phyloP scores from a whole-genome alignment of 2,888 invertebrate genomes.

The Acanthopleura granulata region DNA sequence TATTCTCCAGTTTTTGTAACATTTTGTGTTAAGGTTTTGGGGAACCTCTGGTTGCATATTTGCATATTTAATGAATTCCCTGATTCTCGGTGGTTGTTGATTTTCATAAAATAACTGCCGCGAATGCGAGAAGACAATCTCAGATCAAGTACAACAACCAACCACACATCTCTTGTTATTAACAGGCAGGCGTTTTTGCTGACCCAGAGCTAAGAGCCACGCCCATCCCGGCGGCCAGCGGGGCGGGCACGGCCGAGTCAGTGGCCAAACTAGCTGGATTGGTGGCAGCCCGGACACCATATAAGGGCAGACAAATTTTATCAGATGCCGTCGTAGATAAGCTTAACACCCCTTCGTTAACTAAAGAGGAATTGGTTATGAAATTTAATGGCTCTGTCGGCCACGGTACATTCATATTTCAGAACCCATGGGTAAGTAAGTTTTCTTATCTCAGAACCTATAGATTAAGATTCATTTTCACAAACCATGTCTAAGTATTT shows the following conservation, averaged over 20 bases:
- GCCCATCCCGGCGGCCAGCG: conserved; percentile 25
- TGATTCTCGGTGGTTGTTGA: too few relatives aligned
- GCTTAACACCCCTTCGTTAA: neutral
- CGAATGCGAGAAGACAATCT: too few relatives aligned
- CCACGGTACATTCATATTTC: conserved; percentile 8
- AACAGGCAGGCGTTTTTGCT: neutral
- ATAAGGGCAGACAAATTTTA: conserved; percentile 11
- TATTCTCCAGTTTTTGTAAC: too few relatives aligned
- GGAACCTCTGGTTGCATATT: too few relatives aligned
- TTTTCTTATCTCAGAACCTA: neutral
- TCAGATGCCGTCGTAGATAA: neutral
- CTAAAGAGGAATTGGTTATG: neutral
- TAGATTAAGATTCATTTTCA: neutral
- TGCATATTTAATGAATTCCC: too few relatives aligned
- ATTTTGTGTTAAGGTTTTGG: too few relatives aligned
- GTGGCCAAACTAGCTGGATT: conserved; percentile 51
- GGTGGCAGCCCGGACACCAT: conserved; percentile 28
- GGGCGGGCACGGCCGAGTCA: conserved; percentile 47
- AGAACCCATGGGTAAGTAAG: conserved; percentile 11
- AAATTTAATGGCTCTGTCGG: neutral
- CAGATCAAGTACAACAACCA: too few relatives aligned
- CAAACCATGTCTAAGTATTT: too few relatives aligned
- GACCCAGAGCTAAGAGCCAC: neutral
- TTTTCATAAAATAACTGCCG: too few relatives aligned
- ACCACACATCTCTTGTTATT: too few relatives aligned